Evolutionary conservation across 1,140 invertebrate species (phyloP), one percentile per base, ranked within the genome.

Genomic region (Chrysomallon squamiferum): DNA sequence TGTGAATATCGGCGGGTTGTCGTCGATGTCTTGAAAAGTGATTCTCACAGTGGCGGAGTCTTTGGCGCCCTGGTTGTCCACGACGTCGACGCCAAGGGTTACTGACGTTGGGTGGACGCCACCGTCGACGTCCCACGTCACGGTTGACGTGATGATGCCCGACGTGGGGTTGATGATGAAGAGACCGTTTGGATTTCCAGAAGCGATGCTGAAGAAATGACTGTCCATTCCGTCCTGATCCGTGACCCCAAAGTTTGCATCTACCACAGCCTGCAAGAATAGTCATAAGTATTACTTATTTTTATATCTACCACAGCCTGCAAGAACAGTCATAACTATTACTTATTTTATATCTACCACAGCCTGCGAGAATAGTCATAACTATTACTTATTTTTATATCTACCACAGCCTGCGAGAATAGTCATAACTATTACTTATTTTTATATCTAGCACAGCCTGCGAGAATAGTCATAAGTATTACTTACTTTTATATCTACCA

Each of bases 101-200:
- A 68, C 69, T 2, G 33, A 58, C 5, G 45, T n/a, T 15, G 66
- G 54, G 65, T 66, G 71, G 22, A 50, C 58, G 43, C 32, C 41
- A 5, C 64, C 52, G 59, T 72, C 69, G 5, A 72, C 61, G 50
- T 74, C 69, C 30, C 68, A 72, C 3, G 65, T 22, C 11, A 72
- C 57, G 2, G 69, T 66, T 32, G 60, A 72, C 1, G 59, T 57
- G 41, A 75, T 64, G 11, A 65, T 29, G 11, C 73, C 73, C 11
- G 69, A 66, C 0, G 56, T 56, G 3, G 67, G 32, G 38, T 69
- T 45, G 20, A 72, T 72, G 32, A 65, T 57, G 50, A 75, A 75
- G 50, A 47, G 62, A 27, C 57, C 43, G 29, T 52, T 65, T 45
- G 35, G 47, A 59, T 62, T 67, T n/a, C 59, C 59, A 11, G 41